These are phyloP conservation scores for Enteromius anoplus DNA, from an alignment of 2,797 vertebrate genomes.

Conservation along the genomic window DNA sequence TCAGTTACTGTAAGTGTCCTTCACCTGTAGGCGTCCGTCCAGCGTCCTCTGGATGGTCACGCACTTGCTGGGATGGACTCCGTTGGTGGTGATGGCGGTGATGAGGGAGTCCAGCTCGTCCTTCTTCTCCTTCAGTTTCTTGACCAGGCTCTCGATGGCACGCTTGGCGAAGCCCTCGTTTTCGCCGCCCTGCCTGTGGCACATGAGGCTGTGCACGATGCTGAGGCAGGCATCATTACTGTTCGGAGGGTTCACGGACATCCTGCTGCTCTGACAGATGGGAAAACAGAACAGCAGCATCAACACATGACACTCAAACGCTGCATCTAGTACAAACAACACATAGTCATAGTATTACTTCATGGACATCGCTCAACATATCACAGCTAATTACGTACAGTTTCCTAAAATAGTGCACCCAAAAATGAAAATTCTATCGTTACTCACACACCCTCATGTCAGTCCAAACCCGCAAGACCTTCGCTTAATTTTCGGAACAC, in stretches of 20 bases:
- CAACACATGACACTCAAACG: constrained; percentile 7
- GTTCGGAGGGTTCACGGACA: constrained; percentile 78
- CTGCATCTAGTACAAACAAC: neutral
- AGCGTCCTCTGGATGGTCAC: constrained; percentile 86
- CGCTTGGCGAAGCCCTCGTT: constrained; percentile 84
- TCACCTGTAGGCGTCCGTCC: constrained; percentile 83
- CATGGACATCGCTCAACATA: neutral
- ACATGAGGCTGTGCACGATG: constrained; percentile 87
- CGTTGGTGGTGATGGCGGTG: constrained; percentile 84
- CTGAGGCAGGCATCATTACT: constrained; percentile 84
- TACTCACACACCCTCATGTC: neutral
- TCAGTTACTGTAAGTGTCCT: constrained; percentile 7
- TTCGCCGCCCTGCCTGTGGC: constrained; percentile 85
- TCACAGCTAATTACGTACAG: neutral
- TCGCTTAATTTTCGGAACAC: neutral
- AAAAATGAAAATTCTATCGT: neutral
- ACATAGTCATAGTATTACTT: neutral
- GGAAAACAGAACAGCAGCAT: constrained; percentile 43
- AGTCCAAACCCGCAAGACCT: neutral
- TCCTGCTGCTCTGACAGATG: constrained; percentile 66
- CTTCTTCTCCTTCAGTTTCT: constrained; percentile 87
- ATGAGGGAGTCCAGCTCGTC: constrained; percentile 85
- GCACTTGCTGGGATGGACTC: constrained; percentile 84
- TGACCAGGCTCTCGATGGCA: constrained; percentile 86
- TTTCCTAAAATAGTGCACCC: neutral